Evolutionary conservation across 2,888 invertebrate genomes (phyloP).

Genomic region (Physocephala rufipes): DNA sequence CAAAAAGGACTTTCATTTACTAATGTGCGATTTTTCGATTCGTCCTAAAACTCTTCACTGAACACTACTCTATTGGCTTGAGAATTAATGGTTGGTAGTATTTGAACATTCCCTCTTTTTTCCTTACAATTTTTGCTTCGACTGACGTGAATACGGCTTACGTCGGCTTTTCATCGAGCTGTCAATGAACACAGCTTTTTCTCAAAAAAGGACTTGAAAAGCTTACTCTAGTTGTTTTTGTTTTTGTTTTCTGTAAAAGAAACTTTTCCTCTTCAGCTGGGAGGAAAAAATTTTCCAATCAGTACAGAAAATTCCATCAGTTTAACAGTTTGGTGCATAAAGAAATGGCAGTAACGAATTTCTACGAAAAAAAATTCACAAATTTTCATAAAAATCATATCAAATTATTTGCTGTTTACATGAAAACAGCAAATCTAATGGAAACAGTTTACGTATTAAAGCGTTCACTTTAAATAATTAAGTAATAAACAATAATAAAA

Average conservation of each 20-base stretch:
- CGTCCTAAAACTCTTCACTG: too few relatives aligned
- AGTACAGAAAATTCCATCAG: conserved; percentile 57
- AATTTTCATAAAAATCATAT: conserved; percentile 65
- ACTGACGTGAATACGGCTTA: background rate
- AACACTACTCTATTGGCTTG: too few relatives aligned
- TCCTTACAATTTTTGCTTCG: background rate
- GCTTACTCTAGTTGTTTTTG: background rate
- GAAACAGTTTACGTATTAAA: conserved; percentile 61
- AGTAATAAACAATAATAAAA: background rate
- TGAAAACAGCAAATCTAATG: conserved; percentile 65
- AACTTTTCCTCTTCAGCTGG: conserved; percentile 26
- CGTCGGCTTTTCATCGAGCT: background rate
- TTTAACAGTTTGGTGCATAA: conserved; percentile 47
- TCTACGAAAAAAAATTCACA: conserved; percentile 60
- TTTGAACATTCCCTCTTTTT: background rate
- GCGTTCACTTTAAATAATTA: conserved; percentile 57
- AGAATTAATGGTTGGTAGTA: background rate
- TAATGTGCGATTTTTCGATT: too few relatives aligned
- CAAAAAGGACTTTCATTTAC: too few relatives aligned
- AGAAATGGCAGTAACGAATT: conserved; percentile 64
- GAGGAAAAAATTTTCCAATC: conserved; percentile 46
- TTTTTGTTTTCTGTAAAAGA: conserved; percentile 15
- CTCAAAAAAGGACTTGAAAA: conserved; percentile 6
- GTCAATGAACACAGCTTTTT: background rate
- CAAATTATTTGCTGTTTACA: conserved; percentile 65